phyloP scores from a whole-genome alignment of 2,113 vertebrate genomes.

The Cottus gobio region DNA sequence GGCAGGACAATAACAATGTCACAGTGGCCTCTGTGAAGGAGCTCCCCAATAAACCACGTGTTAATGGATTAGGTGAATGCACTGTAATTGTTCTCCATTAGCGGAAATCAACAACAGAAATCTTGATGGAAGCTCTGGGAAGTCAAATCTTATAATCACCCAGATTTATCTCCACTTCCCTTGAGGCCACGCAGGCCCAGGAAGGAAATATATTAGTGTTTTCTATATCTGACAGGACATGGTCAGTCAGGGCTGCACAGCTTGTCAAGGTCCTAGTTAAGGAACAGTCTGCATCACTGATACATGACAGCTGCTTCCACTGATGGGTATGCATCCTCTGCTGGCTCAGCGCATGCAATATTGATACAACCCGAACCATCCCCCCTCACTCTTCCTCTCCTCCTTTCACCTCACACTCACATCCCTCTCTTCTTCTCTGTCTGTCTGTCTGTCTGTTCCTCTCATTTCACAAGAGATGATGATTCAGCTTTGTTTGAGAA shows the following conservation, averaged over 20 bases:
- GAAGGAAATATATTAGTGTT: constrained; percentile 17
- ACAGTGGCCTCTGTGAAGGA: constrained; percentile 32
- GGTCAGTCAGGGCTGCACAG: constrained; percentile 6
- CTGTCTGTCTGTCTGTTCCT: background rate
- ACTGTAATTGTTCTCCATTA: background rate
- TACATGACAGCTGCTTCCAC: constrained; percentile 68
- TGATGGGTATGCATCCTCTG: constrained; percentile 70
- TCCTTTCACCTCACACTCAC: constrained; percentile 22
- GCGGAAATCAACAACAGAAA: background rate
- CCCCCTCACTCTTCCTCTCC: constrained; percentile 14
- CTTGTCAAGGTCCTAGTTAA: constrained; percentile 46
- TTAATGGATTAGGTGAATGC: background rate
- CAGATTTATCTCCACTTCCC: constrained; percentile 11
- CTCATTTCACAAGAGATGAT: constrained; percentile 8
- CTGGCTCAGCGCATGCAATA: constrained; percentile 74
- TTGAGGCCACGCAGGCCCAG: background rate
- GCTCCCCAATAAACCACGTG: constrained; percentile 15
- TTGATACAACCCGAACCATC: constrained; percentile 58
- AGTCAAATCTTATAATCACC: background rate
- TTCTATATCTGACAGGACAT: constrained; percentile 19
- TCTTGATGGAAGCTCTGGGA: background rate
- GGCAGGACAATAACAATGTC: constrained; percentile 55
- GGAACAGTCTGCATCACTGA: constrained; percentile 53
- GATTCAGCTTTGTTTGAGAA: constrained; percentile 39
- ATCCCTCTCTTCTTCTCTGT: constrained; percentile 11